Evolutionary conservation across 2,113 vertebrate genomes (phyloP), one percentile per base, ranked within the genome.

Genomic region (Eretmodus cyanostictus): DNA sequence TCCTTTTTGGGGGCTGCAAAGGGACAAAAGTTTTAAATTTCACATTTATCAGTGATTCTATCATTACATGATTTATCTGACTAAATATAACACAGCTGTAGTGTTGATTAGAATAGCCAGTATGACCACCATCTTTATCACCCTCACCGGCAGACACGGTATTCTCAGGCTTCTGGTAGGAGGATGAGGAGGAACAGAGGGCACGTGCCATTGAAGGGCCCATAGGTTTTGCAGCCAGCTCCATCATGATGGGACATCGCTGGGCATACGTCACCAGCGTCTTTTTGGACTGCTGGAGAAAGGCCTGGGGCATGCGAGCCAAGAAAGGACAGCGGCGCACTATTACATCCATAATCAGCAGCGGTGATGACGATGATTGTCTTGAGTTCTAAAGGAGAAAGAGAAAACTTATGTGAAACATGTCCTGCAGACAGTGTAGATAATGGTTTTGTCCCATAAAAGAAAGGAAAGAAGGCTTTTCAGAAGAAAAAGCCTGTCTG

Each of bases 201-300:
- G 96, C 83, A 8, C 98, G 97, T 17, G 94, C 96, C 91, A 96
- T 90, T 6, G 95, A 47, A 9, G 97, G 97, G 16, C 94, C 96
- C 93, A 96, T 92, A 3, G 97, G 96, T 80, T 97, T 97, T 29
- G 97, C 96, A 10, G 93, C 97, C 53, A 97, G 93, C 85, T 98
- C 98, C 98, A 99, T 99, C 98, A 99, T 99, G 38, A 98, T 96
- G 3, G 98, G 98, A 89, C 98, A 99, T 83, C 95, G 97, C 93
- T 98, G 98, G 12, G 98, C 98, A 19, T 98, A 99, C 2, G 96
- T 95, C 16, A 98, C 94, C 94, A 99, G 90, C 3, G 97, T 97
- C 71, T 97, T 97, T 54, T 97, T 97, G 9, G 98, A 95, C 92
- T 99, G 98, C 96, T 99, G 98, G 88, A 99, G 93, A 92, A 99